These are phyloP conservation scores for Struthidea cinerea DNA, from an alignment of 2,113 vertebrate genomes.

Conservation along the genomic window DNA sequence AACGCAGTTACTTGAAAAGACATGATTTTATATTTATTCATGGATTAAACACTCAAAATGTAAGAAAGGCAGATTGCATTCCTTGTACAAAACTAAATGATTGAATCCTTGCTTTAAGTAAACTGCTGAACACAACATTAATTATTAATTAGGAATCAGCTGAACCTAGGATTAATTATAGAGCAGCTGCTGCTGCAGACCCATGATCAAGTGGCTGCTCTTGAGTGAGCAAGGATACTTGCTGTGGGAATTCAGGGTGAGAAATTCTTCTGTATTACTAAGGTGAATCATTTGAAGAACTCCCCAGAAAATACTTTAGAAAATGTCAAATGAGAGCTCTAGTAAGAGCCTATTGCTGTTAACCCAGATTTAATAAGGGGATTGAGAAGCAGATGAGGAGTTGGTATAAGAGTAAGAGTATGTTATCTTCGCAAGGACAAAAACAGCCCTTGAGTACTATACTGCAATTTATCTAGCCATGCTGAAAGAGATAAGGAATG, in stretches of 20 bases:
- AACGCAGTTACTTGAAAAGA: background rate
- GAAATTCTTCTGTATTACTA: background rate
- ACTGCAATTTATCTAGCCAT: background rate
- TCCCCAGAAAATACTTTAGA: background rate
- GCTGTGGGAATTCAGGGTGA: background rate
- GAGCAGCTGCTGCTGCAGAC: background rate
- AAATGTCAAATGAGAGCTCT: background rate
- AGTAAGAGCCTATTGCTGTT: background rate
- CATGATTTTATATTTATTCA: background rate
- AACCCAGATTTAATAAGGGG: background rate
- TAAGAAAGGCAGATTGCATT: background rate
- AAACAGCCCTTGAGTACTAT: background rate
- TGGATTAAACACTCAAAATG: background rate
- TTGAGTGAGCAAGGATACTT: background rate
- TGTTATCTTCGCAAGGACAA: fast-evolving
- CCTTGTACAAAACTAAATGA: background rate
- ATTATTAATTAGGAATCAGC: constrained; percentile 29
- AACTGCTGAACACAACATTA: background rate
- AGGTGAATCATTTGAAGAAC: background rate
- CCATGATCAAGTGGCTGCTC: background rate
- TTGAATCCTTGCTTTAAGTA: background rate
- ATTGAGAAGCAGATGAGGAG: background rate
- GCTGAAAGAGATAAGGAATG: background rate
- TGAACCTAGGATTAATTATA: constrained; percentile 19
- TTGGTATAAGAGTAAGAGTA: background rate